phyloP scores from a whole-genome alignment of 2,113 vertebrate species.

The Heterocephalus glaber region DNA sequence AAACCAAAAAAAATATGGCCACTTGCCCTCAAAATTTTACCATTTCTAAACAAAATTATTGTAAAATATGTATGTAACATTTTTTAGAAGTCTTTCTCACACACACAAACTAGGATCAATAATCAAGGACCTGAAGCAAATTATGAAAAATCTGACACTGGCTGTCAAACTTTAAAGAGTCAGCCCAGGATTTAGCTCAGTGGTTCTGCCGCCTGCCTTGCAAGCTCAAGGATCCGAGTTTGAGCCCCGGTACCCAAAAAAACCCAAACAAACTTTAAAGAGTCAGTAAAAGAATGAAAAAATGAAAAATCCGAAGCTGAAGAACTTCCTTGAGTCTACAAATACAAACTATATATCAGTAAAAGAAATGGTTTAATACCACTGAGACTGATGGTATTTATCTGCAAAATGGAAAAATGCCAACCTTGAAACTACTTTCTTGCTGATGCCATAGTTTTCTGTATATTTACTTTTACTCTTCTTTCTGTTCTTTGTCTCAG shows the following conservation, averaged over 20 bases:
- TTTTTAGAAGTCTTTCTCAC: neutral
- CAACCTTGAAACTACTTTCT: neutral
- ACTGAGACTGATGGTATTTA: neutral
- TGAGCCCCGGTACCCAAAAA: too few species aligned
- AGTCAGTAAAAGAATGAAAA: neutral
- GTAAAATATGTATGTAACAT: neutral
- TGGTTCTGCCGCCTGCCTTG: too few species aligned
- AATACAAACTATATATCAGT: neutral
- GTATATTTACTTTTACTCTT: neutral
- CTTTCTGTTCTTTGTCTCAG: neutral
- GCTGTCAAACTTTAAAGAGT: neutral
- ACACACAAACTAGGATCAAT: neutral
- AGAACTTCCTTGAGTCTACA: slow-evolving; percentile 17
- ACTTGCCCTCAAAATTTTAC: neutral
- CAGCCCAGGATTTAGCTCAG: too few species aligned
- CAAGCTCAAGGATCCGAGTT: too few species aligned
- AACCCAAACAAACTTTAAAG: too few species aligned
- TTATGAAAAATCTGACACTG: slow-evolving; percentile 1
- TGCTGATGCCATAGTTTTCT: neutral
- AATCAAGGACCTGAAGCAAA: neutral
- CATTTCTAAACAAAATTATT: neutral
- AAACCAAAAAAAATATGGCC: neutral
- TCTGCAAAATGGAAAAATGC: neutral
- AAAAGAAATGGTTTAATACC: slow-evolving; percentile 1
- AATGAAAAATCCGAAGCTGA: neutral